Percentiles rank a stretch among this genome's conserved stretches.
Conservation (phyloP, 2,888 invertebrate species). For the Gortyna flavago region DNA sequence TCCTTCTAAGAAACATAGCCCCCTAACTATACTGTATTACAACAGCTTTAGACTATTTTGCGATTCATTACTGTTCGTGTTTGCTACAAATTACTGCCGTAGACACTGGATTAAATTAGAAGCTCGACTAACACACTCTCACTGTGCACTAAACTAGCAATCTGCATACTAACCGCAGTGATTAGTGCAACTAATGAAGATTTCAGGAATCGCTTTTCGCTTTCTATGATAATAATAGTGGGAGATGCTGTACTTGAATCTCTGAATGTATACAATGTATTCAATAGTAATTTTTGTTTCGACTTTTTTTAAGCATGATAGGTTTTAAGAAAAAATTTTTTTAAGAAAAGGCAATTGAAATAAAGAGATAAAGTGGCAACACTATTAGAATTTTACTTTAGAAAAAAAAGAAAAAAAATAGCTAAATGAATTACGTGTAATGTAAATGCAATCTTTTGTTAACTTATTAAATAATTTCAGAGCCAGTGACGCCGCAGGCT, state of each 20-base stretch:
- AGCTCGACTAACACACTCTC: conserved; percentile 23
- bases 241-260: not conserved
- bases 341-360: not conserved
- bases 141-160: conserved; percentile 29
- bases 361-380: not conserved
- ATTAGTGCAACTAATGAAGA: conserved; percentile 37
- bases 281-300: not conserved
- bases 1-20: not conserved
- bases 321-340: no score
- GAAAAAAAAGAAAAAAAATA: not conserved
- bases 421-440: conserved; percentile 8
- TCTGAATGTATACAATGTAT: not conserved
- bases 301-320: not conserved
- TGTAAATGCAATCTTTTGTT: conserved; percentile 3
- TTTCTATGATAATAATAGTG: not conserved
- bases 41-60: not conserved
- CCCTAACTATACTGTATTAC: not conserved
- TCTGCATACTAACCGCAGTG: conserved; percentile 43
- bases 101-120: conserved; percentile 24
- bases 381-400: not conserved
- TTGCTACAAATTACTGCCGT: conserved; percentile 28
- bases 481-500: not conserved
- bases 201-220: conserved; percentile 21
- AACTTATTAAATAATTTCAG: not conserved
- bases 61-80: conserved; percentile 22